Evolutionary conservation across 2,888 invertebrate genomes (phyloP), one percentile per base, ranked within the genome.

Genomic region (Camponotus fellah): DNA sequence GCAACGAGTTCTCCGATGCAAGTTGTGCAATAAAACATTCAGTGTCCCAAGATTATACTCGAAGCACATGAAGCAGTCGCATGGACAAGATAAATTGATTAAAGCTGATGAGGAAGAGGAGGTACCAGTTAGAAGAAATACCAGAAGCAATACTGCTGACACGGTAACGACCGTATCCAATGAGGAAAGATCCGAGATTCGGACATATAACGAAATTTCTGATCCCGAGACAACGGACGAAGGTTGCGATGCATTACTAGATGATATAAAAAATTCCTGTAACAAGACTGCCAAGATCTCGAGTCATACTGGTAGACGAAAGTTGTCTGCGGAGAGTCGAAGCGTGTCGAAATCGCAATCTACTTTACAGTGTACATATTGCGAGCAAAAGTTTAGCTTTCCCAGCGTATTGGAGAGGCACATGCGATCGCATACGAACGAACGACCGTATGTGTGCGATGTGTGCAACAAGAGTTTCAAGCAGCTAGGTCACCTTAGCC

Each of bases 391-490:
- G 75, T 93, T 93, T 40, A 90, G 85, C 62, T 93, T 92, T 32
- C 93, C 93, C 2, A 93, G 93, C 66, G 92, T 93, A n/a, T 85
- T 93, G 49, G 92, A 93, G 71, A 86, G 93, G 21, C 93, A 93
- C 68, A 88, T 93, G 82, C 90, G 93, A 53, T 93, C 92, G 3
- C 93, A 93, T 58, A 93, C 93, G 17, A 93, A 93, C 53, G 93
- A 93, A 83, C 85, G 93, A 9, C 93, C 93, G 0, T 93, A 93
- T 72, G 83, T 90, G 17, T 93, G 93, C 81, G 79, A 92, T 14
- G 72, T 93, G 2, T 93, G 93, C 65, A 91, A 91, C 56, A 93
- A 93, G 62, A 93, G 92, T 58, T 93, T 93, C 79, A 93, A 93
- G 12, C 93, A 93, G 43, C 83, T 91, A 26, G 93, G 93, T 4